phyloP scores from a whole-genome alignment of 2,797 vertebrate genomes.

The Podarcis siculus region DNA sequence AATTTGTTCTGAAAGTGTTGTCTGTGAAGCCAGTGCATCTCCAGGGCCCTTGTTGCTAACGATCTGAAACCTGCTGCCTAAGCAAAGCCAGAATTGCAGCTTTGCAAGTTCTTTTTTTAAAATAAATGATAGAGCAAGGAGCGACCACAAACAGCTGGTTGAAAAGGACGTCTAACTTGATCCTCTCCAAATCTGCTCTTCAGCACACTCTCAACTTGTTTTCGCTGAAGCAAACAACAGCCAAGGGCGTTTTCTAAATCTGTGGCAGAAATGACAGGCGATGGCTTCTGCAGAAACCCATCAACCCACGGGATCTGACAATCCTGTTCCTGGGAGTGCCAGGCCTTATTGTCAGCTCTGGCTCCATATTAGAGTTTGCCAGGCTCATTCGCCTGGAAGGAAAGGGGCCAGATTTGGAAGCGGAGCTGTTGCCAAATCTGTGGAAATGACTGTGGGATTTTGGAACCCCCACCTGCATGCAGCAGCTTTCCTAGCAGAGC shows the following conservation, averaged over 20 bases:
- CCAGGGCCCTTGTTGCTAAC: slow-evolving; percentile 29
- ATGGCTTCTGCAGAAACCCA: not conserved
- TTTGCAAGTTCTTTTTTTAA: slow-evolving; percentile 48
- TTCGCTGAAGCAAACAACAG: not conserved
- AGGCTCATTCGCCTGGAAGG: not conserved
- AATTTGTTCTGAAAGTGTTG: slow-evolving; percentile 16
- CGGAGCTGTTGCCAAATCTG: not conserved
- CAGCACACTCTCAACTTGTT: not conserved
- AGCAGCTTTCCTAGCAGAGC: not conserved
- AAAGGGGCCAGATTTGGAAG: not conserved
- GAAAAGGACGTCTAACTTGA: slow-evolving; percentile 19
- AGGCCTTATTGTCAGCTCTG: not conserved
- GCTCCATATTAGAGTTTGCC: not conserved
- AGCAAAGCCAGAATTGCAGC: slow-evolving; percentile 45
- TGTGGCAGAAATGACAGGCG: slow-evolving; percentile 22
- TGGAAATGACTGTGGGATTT: not conserved
- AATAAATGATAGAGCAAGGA: slow-evolving; percentile 39
- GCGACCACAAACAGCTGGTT: slow-evolving; percentile 41
- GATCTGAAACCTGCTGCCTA: slow-evolving; percentile 38
- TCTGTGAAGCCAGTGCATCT: slow-evolving; percentile 21
- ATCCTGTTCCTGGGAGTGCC: not conserved
- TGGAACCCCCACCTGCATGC: not conserved
- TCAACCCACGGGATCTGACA: not conserved
- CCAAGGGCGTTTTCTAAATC: slow-evolving; percentile 23
- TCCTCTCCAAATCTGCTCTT: slow-evolving; percentile 27